Base-by-base conservation (phyloP, 1,140 invertebrate species). In the Cotesia vestalis region DNA sequence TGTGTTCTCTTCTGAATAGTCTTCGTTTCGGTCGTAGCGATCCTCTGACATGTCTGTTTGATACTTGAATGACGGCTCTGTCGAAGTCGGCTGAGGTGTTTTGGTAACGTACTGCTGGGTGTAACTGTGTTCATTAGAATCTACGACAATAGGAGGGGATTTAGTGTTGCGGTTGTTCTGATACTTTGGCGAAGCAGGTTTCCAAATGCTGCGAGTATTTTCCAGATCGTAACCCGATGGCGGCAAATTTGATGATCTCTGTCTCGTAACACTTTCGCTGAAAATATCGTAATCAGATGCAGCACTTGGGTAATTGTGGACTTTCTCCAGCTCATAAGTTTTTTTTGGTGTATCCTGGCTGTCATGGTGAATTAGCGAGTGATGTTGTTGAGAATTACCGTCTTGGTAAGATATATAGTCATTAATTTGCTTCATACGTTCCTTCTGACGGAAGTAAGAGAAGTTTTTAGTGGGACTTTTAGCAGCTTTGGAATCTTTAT, bases 71-170 rank as follows among this genome's bases (percentile, higher is more conserved):
- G 62, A 52, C 35, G 60, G 17, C 0, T 36, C 35, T n/a, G 17
- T 71, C 2, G 75, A 53, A 11, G 27, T 34, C 67, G 59, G 17
- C 4, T 11, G 3, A 8, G 51, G 3, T 8, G 61, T 66, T 14
- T 71, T 51, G 9, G 8, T 6, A 51, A 40, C 27, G 20, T 75
- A 78, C 11, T 81, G 78, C 1, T 75, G 9, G 8, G 80, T 73
- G 0, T 76, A 60, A 38, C 81, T 81, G 63, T 84, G 81, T 34
- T 67, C 75, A 34, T 36, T 79, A 1, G 81, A 73, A 4, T 82
- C 80, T 0, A 78, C 74, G 1, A 84, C 82, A 4, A 83, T 78
- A 0, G 53, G 53, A 5, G 84, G 78, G 0, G 84, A 82, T 1
- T 72, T 80, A 55, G 67, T 77, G 0, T 79, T 66, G 1, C 72